Conservation (phyloP, 1,140 invertebrate genomes). For the Mamestra configurata region DNA sequence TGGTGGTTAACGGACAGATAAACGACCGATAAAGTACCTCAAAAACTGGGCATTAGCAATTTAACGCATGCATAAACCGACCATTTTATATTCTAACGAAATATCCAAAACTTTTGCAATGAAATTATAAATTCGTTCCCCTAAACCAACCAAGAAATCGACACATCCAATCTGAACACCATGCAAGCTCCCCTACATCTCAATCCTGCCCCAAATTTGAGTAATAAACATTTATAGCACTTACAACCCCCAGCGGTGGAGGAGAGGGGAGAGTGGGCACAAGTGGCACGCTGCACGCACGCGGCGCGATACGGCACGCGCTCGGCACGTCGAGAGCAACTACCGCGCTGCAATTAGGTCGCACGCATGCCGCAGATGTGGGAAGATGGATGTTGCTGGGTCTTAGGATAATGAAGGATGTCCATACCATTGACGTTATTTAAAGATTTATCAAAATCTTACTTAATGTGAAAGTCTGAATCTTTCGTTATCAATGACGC, state of each 20-base stretch:
- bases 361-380: constrained; percentile 38
- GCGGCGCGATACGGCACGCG: constrained; percentile 49
- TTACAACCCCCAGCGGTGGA: not conserved
- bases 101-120: not conserved
- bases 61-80: too few species aligned
- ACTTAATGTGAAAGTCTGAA: too few species aligned
- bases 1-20: too few species aligned
- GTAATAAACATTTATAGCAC: constrained; percentile 39
- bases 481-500: too few species aligned
- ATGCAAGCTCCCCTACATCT: constrained; percentile 19
- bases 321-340: not conserved
- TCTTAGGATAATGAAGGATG: not conserved
- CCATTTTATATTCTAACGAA: too few species aligned
- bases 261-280: not conserved
- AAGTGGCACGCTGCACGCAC: constrained; percentile 11
- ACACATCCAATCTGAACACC: not conserved
- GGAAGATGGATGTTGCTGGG: not conserved
- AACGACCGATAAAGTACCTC: too few species aligned
- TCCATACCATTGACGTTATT: too few species aligned
- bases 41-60: too few species aligned
- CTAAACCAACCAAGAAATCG: not conserved
- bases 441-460: too few species aligned
- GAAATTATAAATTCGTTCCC: not conserved
- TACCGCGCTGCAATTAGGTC: constrained; percentile 44
- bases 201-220: constrained; percentile 15